Conservation (phyloP, 2,797 vertebrate genomes). For the Etheostoma nigrum region DNA sequence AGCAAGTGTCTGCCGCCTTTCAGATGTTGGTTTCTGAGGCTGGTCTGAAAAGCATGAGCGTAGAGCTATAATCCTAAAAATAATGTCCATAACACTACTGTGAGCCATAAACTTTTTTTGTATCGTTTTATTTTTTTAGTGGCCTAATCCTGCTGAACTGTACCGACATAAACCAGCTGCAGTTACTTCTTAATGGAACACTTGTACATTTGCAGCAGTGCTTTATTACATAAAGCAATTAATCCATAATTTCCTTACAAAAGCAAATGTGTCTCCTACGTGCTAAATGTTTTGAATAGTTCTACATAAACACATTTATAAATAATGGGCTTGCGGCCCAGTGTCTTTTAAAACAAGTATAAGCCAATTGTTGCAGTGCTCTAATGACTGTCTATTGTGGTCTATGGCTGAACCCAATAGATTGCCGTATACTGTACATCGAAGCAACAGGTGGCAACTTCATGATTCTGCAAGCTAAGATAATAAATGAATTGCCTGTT, state of each 20-base stretch:
- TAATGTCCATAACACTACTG: slow-evolving; percentile 42
- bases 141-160: slow-evolving; percentile 27
- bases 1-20: slow-evolving; percentile 56
- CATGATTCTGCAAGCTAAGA: slow-evolving; percentile 7
- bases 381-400: not conserved
- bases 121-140: slow-evolving; percentile 48
- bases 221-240: slow-evolving; percentile 47
- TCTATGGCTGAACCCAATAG: not conserved
- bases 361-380: slow-evolving; percentile 2
- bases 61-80: slow-evolving; percentile 56
- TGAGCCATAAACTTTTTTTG: slow-evolving; percentile 27
- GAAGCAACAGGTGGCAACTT: slow-evolving; percentile 7
- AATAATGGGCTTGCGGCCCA: slow-evolving; percentile 11
- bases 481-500: not conserved
- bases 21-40: slow-evolving; percentile 61
- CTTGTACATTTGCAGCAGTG: slow-evolving; percentile 19
- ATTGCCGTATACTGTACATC: not conserved
- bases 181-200: slow-evolving; percentile 30
- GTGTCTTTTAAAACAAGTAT: slow-evolving; percentile 30
- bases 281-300: slow-evolving; percentile 15
- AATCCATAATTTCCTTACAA: slow-evolving; percentile 1
- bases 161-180: slow-evolving; percentile 37
- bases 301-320: slow-evolving; percentile 30
- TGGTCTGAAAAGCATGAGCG: slow-evolving; percentile 45
- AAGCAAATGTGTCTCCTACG: slow-evolving; percentile 20